phyloP scores from a whole-genome alignment of 2,797 vertebrate genomes.

The Adelosebastes latens region DNA sequence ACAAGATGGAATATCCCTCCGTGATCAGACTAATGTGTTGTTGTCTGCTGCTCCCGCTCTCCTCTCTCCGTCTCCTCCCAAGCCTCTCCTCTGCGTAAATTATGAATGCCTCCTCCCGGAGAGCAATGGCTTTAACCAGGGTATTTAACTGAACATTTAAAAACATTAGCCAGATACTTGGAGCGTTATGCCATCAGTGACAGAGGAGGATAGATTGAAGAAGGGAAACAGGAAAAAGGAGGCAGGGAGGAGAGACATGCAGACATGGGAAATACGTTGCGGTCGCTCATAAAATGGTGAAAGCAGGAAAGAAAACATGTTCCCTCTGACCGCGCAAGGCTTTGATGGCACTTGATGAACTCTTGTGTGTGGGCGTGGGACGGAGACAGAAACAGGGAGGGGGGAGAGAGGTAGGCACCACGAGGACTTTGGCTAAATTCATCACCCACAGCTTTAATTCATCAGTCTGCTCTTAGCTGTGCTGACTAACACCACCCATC shows the following conservation, averaged over 20 bases:
- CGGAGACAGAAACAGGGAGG: constrained; percentile 51
- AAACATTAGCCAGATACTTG: constrained; percentile 64
- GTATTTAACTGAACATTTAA: constrained; percentile 69
- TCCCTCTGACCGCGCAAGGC: constrained; percentile 44
- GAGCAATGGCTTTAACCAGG: constrained; percentile 42
- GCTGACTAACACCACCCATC: constrained; percentile 22
- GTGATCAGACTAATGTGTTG: constrained; percentile 65
- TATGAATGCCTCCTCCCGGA: constrained; percentile 62
- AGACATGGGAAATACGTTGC: constrained; percentile 51
- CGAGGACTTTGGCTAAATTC: constrained; percentile 44
- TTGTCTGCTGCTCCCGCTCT: constrained; percentile 34
- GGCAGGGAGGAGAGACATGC: constrained; percentile 28
- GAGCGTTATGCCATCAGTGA: constrained; percentile 41
- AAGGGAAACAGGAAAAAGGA: constrained; percentile 49
- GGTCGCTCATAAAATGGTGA: constrained; percentile 59
- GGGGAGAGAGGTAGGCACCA: constrained; percentile 35
- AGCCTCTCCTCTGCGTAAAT: constrained; percentile 43
- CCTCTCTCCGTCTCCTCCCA: constrained; percentile 26
- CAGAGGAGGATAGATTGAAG: constrained; percentile 45
- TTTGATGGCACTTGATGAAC: constrained; percentile 71
- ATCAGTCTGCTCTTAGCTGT: constrained; percentile 15
- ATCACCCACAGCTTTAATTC: constrained; percentile 54
- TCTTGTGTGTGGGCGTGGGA: constrained; percentile 54
- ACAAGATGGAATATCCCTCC: constrained; percentile 56
- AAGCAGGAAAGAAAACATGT: constrained; percentile 68